Conservation (phyloP, 1,140 invertebrate genomes). For the Coelopa frigida region DNA sequence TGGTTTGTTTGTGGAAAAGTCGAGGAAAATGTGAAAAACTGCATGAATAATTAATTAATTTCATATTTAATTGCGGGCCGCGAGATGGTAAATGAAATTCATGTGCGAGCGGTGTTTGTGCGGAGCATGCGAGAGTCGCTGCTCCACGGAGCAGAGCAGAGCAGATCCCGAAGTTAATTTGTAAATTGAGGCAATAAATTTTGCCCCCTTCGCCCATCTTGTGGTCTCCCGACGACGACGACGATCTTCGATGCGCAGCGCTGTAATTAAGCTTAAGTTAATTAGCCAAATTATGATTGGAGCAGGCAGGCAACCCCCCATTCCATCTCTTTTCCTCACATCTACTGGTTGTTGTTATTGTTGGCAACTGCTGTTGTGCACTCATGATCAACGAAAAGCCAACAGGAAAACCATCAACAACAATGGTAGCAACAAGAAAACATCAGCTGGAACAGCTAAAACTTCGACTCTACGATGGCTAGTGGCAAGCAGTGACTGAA, state of each 20-base stretch:
- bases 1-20: neutral
- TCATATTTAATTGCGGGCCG: neutral
- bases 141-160: conserved; percentile 1
- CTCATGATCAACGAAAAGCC: too few relatives aligned
- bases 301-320: neutral
- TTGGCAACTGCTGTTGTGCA: too few relatives aligned
- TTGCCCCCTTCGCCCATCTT: neutral
- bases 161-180: conserved; percentile 3
- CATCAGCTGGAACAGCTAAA: too few relatives aligned
- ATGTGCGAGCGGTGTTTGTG: neutral
- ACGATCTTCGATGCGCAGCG: neutral
- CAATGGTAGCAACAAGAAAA: too few relatives aligned
- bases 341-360: too few relatives aligned
- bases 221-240: too few relatives aligned
- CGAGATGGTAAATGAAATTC: neutral
- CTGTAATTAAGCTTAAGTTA: neutral
- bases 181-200: conserved; percentile 8
- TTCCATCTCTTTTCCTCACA: too few relatives aligned
- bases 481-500: too few relatives aligned
- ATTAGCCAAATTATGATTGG: neutral
- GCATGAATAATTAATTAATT: too few relatives aligned
- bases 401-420: too few relatives aligned
- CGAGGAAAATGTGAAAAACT: neutral
- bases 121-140: conserved; percentile 4
- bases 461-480: too few relatives aligned